Evolutionary conservation across 2,888 invertebrate species (phyloP).

Genomic region (Lissocephala sabroskyi): DNA sequence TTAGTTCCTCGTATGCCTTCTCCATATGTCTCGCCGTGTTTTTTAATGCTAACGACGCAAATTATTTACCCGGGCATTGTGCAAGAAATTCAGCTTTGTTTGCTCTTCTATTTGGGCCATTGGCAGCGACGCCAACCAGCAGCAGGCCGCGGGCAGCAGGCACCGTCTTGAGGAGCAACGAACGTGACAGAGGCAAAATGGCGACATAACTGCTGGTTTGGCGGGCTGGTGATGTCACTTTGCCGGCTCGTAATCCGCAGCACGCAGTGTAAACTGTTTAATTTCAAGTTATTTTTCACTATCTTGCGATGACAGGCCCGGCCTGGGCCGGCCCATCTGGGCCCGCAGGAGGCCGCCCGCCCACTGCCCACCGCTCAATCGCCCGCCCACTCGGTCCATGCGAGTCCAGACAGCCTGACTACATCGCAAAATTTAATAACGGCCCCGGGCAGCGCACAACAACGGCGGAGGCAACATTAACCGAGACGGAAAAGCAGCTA

Average conservation of each 20-base stretch:
- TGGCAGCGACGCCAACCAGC: no score
- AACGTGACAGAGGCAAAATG: constrained; percentile 10
- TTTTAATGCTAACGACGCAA: constrained; percentile 25
- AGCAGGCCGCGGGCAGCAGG: no score
- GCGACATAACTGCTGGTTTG: neutral
- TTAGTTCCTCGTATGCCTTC: constrained; percentile 2
- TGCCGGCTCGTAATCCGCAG: constrained; percentile 25
- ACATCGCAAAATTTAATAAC: constrained; percentile 39
- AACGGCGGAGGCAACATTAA: constrained; percentile 5
- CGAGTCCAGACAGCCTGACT: neutral
- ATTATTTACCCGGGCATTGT: constrained; percentile 22
- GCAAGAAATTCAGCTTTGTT: constrained; percentile 19
- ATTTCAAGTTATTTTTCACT: constrained; percentile 47
- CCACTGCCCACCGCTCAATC: neutral
- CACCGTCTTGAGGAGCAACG: neutral
- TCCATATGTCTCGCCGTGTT: no score
- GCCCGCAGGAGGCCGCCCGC: neutral
- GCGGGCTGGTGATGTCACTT: constrained; percentile 7
- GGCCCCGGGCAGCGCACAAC: constrained; percentile 15
- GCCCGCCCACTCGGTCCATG: constrained; percentile 18
- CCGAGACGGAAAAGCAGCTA: constrained; percentile 22
- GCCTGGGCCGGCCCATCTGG: neutral
- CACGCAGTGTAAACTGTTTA: constrained; percentile 38
- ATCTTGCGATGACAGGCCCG: constrained; percentile 39
- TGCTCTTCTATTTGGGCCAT: constrained; percentile 20